Base-by-base conservation (phyloP, 2,113 vertebrate species). In the Limanda limanda region DNA sequence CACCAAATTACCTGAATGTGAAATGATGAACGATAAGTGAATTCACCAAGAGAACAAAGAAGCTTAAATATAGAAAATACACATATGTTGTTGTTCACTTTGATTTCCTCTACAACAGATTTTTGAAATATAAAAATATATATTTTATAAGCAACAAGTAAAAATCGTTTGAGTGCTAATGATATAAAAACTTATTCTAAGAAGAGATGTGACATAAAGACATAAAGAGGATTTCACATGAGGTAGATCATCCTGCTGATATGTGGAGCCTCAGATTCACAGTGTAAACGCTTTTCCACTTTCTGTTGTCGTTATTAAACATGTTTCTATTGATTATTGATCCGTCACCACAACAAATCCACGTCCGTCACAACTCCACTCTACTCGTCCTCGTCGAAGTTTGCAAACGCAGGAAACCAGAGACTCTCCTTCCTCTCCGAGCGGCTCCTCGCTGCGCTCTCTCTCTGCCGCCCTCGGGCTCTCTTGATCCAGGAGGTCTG, bases 401-500 rank as follows among this genome's bases (percentile, higher is more conserved):
- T 25, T 0, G 84, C 60, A 0, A 86, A 90, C 0, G 88, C 71
- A 18, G 92, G 91, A 54, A 17, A 75, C 92, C 89, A 92, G 67
- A 47, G 14, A 58, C 78, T 88, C 55, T 92, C 86, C 60, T 86
- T 92, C 23, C 74, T 82, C 2, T 47, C 17, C 0, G 24, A 2
- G 4, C 13, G 20, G 0, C 57, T 48, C 13, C 64, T 63, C 2
- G 1, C 7, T 1, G 18, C 52, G 0, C 12, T 59, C 18, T 65
- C 23, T 15, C 55, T 24, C 48, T 62, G 20, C 6, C 14, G 60
- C 3, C 0, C 70, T 1, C 23, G n/a, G 1, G 85, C 85, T 24
- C 60, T 85, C 7, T 79, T 78, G 5, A 93, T 90, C 78, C 87
- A 72, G 71, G 61, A 86, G 60, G 81, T 76, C 78, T 93, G 92